These are phyloP conservation scores for Thecocarcelia acutangulata DNA, from an alignment of 2,888 invertebrate genomes.

Conservation along the genomic window DNA sequence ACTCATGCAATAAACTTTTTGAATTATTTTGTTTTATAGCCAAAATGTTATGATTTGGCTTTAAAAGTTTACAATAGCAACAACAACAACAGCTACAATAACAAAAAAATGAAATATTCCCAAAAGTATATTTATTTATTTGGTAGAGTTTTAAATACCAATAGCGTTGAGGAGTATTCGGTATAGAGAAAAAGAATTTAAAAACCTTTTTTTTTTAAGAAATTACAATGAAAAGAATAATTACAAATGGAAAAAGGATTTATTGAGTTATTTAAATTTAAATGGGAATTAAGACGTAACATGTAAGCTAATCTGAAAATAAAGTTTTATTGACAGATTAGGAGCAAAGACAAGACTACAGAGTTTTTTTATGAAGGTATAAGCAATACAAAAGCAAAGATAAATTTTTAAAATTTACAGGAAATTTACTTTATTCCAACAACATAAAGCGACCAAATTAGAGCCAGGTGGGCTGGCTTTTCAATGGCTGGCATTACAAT, in stretches of 20 bases:
- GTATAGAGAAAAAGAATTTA: neutral
- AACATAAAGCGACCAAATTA: too few species aligned
- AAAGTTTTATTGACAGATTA: too few species aligned
- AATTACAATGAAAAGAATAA: neutral
- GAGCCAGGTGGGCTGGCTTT: too few species aligned
- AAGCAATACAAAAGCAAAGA: too few species aligned
- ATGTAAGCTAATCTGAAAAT: too few species aligned
- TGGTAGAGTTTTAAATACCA: constrained; percentile 27
- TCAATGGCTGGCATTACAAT: too few species aligned
- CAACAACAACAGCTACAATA: constrained; percentile 1
- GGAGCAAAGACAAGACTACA: too few species aligned
- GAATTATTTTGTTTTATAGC: constrained; percentile 61
- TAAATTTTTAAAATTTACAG: too few species aligned
- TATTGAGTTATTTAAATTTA: too few species aligned
- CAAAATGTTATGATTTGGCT: constrained; percentile 57
- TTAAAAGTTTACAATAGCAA: constrained; percentile 27
- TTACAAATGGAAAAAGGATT: neutral
- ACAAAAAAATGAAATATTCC: constrained; percentile 15
- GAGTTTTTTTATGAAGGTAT: too few species aligned
- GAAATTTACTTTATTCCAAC: too few species aligned
- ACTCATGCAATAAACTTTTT: constrained; percentile 53
- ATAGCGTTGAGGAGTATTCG: constrained; percentile 2
- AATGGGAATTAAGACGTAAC: too few species aligned
- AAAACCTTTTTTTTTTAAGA: neutral
- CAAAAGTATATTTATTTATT: constrained; percentile 25